Evolutionary conservation across 2,113 vertebrate genomes (phyloP).

Genomic region (Sebastes fasciatus): DNA sequence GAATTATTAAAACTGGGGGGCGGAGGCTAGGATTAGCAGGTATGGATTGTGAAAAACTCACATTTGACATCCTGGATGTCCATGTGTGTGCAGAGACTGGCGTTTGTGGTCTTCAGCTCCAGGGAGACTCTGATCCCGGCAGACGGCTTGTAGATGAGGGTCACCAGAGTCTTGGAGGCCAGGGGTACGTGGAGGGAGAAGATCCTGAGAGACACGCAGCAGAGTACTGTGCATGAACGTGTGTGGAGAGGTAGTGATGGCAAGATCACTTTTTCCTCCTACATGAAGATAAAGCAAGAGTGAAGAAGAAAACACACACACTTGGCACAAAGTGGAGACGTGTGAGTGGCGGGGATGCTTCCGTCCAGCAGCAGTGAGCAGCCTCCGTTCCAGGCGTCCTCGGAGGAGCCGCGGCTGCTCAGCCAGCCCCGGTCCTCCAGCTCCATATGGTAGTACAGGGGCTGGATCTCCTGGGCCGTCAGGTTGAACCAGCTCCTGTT

Average conservation of each 20-base stretch:
- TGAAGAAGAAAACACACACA: neutral
- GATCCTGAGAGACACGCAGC: constrained; percentile 81
- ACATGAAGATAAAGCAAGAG: neutral
- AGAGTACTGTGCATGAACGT: neutral
- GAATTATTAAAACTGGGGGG: neutral
- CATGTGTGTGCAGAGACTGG: constrained; percentile 29
- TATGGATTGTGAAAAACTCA: constrained; percentile 55
- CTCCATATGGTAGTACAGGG: constrained; percentile 78
- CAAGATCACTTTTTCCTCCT: too few relatives aligned
- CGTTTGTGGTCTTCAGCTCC: constrained; percentile 85
- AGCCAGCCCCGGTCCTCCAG: constrained; percentile 76
- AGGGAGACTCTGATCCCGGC: constrained; percentile 75
- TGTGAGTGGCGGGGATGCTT: constrained; percentile 73
- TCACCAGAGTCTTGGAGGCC: constrained; percentile 84
- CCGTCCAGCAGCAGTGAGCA: constrained; percentile 90
- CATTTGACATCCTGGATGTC: constrained; percentile 54
- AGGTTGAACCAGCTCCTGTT: constrained; percentile 89
- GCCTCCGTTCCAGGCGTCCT: constrained; percentile 91
- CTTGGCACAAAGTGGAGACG: constrained; percentile 80
- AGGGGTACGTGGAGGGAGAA: constrained; percentile 89
- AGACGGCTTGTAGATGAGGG: constrained; percentile 86
- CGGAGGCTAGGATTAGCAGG: neutral
- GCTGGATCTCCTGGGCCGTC: constrained; percentile 90
- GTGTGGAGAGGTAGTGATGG: too few relatives aligned
- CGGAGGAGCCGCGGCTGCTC: constrained; percentile 84